Evolutionary conservation across 2,113 vertebrate species (phyloP).

Genomic region (Melanerpes formicivorus): DNA sequence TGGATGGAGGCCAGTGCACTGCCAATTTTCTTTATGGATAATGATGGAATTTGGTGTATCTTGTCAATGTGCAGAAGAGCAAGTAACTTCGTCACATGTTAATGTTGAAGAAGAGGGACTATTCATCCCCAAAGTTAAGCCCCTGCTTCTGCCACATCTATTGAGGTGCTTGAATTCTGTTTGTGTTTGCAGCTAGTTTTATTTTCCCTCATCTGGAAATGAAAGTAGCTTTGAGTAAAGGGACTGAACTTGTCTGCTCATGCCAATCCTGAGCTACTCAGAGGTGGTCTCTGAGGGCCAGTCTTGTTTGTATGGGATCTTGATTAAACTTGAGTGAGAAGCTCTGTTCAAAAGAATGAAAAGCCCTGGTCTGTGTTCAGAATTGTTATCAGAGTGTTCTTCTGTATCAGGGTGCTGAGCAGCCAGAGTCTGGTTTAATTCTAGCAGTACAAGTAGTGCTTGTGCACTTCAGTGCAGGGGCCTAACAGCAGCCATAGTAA

Average conservation of each 20-base stretch:
- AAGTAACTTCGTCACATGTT: neutral
- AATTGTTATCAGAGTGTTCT: neutral
- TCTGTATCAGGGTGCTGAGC: neutral
- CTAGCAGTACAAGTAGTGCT: neutral
- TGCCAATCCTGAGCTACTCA: neutral
- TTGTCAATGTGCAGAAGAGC: neutral
- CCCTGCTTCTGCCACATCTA: neutral
- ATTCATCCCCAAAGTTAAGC: neutral
- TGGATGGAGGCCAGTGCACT: neutral
- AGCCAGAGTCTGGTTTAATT: neutral
- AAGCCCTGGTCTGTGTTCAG: neutral
- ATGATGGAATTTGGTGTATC: neutral
- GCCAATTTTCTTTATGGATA: neutral
- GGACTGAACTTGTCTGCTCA: neutral
- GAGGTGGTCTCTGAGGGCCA: neutral
- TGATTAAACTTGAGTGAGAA: neutral
- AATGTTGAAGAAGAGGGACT: neutral
- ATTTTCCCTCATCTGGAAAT: neutral
- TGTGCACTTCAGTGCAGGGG: neutral
- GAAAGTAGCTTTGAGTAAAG: neutral
- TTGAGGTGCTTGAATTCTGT: neutral
- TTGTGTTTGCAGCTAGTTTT: neutral
- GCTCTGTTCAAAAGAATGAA: neutral
- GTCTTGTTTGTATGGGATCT: neutral
- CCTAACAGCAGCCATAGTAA: accelerated